A percentile compares a stretch with the other conserved stretches of the same genome.
Evolutionary conservation across 2,113 vertebrate genomes (phyloP).

Genomic region (Pomatorhinus ruficollis): DNA sequence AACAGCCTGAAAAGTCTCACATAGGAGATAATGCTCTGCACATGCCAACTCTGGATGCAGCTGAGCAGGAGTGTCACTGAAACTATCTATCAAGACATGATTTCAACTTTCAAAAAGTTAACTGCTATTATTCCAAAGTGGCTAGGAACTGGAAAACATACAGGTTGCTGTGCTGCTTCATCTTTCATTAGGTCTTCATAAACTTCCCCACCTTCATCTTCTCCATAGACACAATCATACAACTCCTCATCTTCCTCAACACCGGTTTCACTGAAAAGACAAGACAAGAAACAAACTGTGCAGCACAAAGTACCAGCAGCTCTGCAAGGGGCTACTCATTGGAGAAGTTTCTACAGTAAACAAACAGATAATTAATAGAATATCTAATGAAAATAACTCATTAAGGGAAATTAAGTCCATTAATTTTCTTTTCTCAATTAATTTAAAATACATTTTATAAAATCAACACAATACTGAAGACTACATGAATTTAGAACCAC

Average conservation of each 20-base stretch:
- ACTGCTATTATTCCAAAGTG: neutral
- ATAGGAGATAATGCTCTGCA: neutral
- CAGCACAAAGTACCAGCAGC: neutral
- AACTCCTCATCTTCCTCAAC: conserved; percentile 90
- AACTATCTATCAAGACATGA: neutral
- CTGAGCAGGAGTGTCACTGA: neutral
- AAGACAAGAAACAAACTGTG: neutral
- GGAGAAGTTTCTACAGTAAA: neutral
- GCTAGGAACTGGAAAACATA: conserved; percentile 47
- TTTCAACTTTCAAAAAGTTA: neutral
- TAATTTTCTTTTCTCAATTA: neutral
- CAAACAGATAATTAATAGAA: neutral
- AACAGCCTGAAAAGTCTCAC: neutral
- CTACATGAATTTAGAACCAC: neutral
- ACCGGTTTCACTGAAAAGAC: conserved; percentile 81
- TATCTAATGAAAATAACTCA: neutral
- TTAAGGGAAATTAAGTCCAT: neutral
- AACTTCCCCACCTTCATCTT: conserved; percentile 94
- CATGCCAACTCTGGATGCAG: accelerated
- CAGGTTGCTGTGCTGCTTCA: conserved; percentile 83
- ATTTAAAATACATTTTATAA: neutral
- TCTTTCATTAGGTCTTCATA: conserved; percentile 98
- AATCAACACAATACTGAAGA: neutral
- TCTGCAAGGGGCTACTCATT: neutral
- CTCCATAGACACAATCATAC: conserved; percentile 95